These are phyloP conservation scores for Hippocampus guttulatus DNA, from an alignment of 2,113 vertebrate species.

Conservation along the genomic window DNA sequence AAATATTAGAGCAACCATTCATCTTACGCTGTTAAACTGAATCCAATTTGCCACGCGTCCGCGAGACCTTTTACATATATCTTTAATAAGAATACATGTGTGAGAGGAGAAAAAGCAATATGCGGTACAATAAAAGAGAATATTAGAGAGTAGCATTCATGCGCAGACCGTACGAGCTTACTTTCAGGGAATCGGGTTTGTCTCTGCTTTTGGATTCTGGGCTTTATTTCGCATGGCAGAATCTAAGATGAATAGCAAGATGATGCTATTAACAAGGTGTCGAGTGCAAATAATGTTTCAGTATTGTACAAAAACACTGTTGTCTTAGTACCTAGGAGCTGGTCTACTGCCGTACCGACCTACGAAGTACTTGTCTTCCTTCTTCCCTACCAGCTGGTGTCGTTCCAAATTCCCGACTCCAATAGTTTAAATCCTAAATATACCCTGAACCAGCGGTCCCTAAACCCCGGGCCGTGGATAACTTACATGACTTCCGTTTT, in stretches of 20 bases:
- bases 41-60: conserved; percentile 71
- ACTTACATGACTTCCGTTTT: too few relatives aligned
- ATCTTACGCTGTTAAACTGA: conserved; percentile 53
- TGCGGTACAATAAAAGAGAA: conserved; percentile 37
- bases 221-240: not conserved
- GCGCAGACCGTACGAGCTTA: conserved; percentile 20
- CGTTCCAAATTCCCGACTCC: too few relatives aligned
- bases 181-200: conserved; percentile 13
- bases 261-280: not conserved
- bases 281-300: not conserved
- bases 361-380: too few relatives aligned
- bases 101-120: conserved; percentile 6
- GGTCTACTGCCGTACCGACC: too few relatives aligned
- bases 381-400: too few relatives aligned
- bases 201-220: not conserved
- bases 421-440: too few relatives aligned
- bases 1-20: conserved; percentile 71
- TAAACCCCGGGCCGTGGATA: too few relatives aligned
- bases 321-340: too few relatives aligned
- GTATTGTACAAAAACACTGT: too few relatives aligned
- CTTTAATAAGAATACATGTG: conserved; percentile 33
- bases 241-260: not conserved
- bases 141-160: conserved; percentile 41
- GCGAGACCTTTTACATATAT: conserved; percentile 57
- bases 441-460: too few relatives aligned